Percentiles rank a stretch among this genome's conserved stretches.
These are phyloP conservation scores for Lynx canadensis DNA, from an alignment of 2,113 vertebrate species.

Conservation along the genomic window DNA sequence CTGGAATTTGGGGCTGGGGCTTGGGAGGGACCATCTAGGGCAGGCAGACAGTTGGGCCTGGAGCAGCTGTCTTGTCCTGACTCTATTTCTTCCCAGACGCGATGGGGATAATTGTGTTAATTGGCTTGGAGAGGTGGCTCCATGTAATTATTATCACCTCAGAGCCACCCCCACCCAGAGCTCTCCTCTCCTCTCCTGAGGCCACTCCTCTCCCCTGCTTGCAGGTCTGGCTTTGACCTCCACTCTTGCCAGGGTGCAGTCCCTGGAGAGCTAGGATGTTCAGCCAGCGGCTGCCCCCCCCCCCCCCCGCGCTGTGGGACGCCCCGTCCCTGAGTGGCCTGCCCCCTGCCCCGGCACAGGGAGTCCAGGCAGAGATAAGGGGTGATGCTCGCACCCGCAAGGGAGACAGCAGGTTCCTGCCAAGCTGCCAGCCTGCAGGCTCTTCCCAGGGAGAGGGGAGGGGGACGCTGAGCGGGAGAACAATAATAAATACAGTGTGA, in stretches of 20 bases:
- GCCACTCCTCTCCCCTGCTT: neutral
- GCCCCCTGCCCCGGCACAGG: constrained; percentile 44
- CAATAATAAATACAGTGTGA: constrained; percentile 61
- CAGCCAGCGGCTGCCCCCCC: neutral
- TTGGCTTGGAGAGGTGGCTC: constrained; percentile 52
- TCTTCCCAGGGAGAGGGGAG: constrained; percentile 63
- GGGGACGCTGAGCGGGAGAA: constrained; percentile 40
- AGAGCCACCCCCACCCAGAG: neutral
- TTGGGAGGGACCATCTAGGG: neutral
- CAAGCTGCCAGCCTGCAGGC: constrained; percentile 75
- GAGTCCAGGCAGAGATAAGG: constrained; percentile 32
- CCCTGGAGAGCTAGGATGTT: neutral
- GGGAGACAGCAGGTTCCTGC: constrained; percentile 81
- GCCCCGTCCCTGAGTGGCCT: neutral
- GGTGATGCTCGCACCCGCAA: constrained; percentile 73
- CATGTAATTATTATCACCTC: constrained; percentile 1
- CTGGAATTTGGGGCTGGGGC: constrained; percentile 21
- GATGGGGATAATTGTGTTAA: constrained; percentile 72
- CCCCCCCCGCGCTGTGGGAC: neutral
- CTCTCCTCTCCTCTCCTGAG: neutral
- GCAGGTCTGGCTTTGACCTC: constrained; percentile 54
- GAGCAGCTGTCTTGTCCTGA: constrained; percentile 45
- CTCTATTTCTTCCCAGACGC: constrained; percentile 43
- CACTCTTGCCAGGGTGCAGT: constrained; percentile 21
- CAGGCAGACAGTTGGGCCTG: neutral